Evolutionary conservation across 2,797 vertebrate genomes (phyloP).

Genomic region (Microctenopoma lineatum): DNA sequence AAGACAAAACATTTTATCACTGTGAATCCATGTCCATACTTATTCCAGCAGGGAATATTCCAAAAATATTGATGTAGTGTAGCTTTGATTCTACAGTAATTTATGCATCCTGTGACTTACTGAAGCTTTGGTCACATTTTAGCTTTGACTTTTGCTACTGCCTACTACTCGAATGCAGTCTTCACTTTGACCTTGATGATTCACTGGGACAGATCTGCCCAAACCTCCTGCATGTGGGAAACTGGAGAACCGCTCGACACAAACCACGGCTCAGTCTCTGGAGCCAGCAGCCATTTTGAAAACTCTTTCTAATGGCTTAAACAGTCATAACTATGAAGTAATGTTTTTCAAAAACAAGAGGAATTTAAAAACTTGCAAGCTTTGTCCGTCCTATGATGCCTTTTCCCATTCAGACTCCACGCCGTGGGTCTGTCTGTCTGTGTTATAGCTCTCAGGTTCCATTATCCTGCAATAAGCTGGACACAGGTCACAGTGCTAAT

Average conservation of each 20-base stretch:
- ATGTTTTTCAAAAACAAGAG: constrained; percentile 51
- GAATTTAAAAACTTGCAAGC: constrained; percentile 39
- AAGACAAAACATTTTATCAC: constrained; percentile 16
- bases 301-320: constrained; percentile 60
- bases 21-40: constrained; percentile 27
- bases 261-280: constrained; percentile 57
- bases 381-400: constrained; percentile 7
- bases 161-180: constrained; percentile 60
- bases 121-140: constrained; percentile 36
- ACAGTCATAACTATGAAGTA: constrained; percentile 68
- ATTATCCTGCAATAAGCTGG: constrained; percentile 52
- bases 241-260: constrained; percentile 49
- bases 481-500: constrained; percentile 52
- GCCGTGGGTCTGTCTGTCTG: constrained; percentile 30
- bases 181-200: constrained; percentile 67
- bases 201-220: constrained; percentile 69
- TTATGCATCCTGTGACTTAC: constrained; percentile 6
- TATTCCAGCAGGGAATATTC: constrained; percentile 18
- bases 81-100: constrained; percentile 32
- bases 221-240: constrained; percentile 51
- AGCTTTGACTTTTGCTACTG: constrained; percentile 31
- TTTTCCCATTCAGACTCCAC: constrained; percentile 42
- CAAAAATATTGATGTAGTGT: constrained; percentile 27
- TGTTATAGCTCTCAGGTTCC: constrained; percentile 43
- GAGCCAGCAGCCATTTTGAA: constrained; percentile 51